Percentiles rank a stretch among this genome's conserved stretches.
phyloP scores from a whole-genome alignment of 2,888 invertebrate species.

The Lasiommata megera region DNA sequence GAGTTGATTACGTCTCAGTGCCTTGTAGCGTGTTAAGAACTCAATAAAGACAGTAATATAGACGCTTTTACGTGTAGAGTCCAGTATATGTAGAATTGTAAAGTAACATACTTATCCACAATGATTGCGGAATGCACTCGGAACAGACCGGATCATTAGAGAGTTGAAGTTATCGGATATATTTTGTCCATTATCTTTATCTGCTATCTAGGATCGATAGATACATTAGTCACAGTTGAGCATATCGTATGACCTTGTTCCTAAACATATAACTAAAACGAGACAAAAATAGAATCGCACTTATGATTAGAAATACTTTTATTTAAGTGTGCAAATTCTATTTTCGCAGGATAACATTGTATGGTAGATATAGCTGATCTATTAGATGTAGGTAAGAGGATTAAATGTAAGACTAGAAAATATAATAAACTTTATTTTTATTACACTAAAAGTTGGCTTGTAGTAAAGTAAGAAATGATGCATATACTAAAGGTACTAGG shows the following conservation, averaged over 20 bases:
- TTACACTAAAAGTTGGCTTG: no score
- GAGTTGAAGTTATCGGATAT: conserved; percentile 51
- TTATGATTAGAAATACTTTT: not conserved
- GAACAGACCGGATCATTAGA: conserved; percentile 43
- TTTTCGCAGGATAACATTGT: no score
- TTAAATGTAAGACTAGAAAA: no score
- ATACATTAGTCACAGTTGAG: conserved; percentile 29
- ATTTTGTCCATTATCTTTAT: conserved; percentile 49
- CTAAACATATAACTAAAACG: conserved; percentile 8
- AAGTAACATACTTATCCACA: conserved; percentile 13
- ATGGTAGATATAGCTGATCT: no score
- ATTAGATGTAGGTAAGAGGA: no score
- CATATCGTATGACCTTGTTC: conserved; percentile 18
- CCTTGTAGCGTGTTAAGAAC: conserved; percentile 9
- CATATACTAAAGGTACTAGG: no score
- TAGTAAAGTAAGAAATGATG: no score
- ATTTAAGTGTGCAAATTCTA: no score
- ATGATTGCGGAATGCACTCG: conserved; percentile 17
- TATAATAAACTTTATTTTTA: no score
- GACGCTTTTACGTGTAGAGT: not conserved
- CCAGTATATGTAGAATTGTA: not conserved
- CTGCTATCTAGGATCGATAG: conserved; percentile 56
- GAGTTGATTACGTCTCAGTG: not conserved
- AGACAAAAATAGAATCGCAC: not conserved
- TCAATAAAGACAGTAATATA: conserved; percentile 3